Conservation (phyloP, 2,113 vertebrate genomes). For the Trogon melanurus region DNA sequence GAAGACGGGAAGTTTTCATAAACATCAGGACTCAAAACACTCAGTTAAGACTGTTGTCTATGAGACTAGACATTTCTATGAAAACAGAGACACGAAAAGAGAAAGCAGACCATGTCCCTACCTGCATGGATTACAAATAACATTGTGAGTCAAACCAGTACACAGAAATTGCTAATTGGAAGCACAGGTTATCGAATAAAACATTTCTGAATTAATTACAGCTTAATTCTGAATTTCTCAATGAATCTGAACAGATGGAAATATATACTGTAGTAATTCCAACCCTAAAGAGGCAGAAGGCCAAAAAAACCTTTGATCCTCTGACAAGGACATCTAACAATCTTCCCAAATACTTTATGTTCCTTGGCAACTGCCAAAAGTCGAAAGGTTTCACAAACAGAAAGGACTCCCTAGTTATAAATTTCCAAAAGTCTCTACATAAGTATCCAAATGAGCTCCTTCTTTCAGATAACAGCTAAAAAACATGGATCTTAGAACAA, state of each 20-base stretch:
- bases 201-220: background rate
- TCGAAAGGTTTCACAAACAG: background rate
- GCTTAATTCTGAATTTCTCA: background rate
- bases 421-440: background rate
- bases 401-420: background rate
- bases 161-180: background rate
- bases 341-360: background rate
- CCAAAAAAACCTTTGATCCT: background rate
- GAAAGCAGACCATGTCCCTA: background rate
- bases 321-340: background rate
- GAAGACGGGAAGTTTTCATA: background rate
- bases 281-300: background rate
- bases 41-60: background rate
- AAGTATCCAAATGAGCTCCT: background rate
- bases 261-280: background rate
- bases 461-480: background rate
- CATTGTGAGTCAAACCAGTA: background rate
- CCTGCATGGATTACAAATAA: background rate
- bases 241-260: background rate
- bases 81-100: background rate
- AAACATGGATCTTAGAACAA: background rate
- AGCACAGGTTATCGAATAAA: background rate
- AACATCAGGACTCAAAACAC: background rate
- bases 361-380: background rate
- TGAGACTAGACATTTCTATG: background rate